Evolutionary conservation across 2,113 vertebrate species (phyloP), one percentile per base, ranked within the genome.

Genomic region (Electrona antarctica): DNA sequence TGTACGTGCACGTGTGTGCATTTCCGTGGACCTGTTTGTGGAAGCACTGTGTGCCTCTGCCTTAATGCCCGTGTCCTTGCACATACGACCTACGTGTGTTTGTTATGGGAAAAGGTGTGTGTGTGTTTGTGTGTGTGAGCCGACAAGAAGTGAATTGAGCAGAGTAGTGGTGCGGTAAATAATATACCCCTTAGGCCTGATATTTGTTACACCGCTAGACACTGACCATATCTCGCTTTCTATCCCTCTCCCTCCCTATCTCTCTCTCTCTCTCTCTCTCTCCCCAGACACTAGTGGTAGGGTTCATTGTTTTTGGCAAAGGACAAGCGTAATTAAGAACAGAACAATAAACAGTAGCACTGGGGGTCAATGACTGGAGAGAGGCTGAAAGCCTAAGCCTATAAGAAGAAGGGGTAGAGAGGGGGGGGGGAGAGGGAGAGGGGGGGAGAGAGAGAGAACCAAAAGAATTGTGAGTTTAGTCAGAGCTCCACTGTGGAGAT

Each of bases 401-500:
- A 21, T 21, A 21, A 11, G 15, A 47, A 55, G 47, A 60, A 11
- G 61, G 62, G 33, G n/a, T 48, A 64, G 59, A 56, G 60, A 60
- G 28, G 15, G 41, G 47, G 29, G 21, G 49, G 41, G 54, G 11
- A 45, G 70, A 67, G 57, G 73, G 57, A 10, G 46, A 73, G 54
- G 29, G 13, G 33, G 49, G 57, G 67, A 55, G 71, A 50, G 55
- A 55, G 29, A 60, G 69, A 21, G n/a, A 55, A 41, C 56, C 28
- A 15, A 67, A 64, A 68, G n/a, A 45, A 73, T 4, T 2, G 33
- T 41, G 3, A 41, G 33, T 41, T 41, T 41, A 62, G 57, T 71
- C 73, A 29, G 74, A 79, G 71, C 61, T 68, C 64, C 52, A 50
- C 63, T 14, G 58, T 54, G 51, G 1, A 13, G 60, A 76, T 81